Evolutionary conservation across 1,140 invertebrate genomes (phyloP).

Genomic region (Drosophila serrata): DNA sequence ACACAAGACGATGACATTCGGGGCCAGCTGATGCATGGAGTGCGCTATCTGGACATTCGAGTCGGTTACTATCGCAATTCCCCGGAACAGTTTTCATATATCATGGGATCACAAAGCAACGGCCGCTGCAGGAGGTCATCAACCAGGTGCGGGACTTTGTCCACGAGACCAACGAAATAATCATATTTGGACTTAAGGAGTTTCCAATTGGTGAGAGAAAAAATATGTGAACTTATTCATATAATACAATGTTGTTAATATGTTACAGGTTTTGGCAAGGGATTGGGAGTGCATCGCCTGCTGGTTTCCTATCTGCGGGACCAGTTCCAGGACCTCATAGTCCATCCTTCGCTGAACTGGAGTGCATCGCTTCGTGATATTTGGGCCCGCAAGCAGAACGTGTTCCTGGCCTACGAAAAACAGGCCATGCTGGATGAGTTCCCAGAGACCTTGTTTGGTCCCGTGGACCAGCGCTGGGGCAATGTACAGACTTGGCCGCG

Average conservation of each 20-base stretch:
- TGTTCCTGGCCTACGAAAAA: conserved; percentile 88
- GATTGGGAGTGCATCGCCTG: conserved; percentile 85
- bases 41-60: conserved; percentile 88
- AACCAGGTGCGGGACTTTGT: conserved; percentile 87
- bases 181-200: conserved; percentile 88
- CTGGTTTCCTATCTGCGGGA: conserved; percentile 86
- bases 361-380: conserved; percentile 85
- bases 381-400: conserved; percentile 86
- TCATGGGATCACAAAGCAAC: conserved; percentile 86
- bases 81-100: conserved; percentile 86
- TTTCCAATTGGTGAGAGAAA: conserved; percentile 87
- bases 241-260: neutral
- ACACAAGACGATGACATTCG: conserved; percentile 88
- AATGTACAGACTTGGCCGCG: conserved; percentile 86
- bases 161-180: conserved; percentile 88
- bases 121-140: conserved; percentile 86
- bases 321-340: conserved; percentile 86
- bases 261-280: conserved; percentile 84
- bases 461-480: conserved; percentile 87
- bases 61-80: conserved; percentile 86
- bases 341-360: conserved; percentile 86
- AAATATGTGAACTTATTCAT: no score
- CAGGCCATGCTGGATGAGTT: conserved; percentile 71
- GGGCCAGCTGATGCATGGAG: conserved; percentile 87
- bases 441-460: conserved; percentile 66